Evolutionary conservation across 2,888 invertebrate species (phyloP).

Genomic region (Baccha elongata): DNA sequence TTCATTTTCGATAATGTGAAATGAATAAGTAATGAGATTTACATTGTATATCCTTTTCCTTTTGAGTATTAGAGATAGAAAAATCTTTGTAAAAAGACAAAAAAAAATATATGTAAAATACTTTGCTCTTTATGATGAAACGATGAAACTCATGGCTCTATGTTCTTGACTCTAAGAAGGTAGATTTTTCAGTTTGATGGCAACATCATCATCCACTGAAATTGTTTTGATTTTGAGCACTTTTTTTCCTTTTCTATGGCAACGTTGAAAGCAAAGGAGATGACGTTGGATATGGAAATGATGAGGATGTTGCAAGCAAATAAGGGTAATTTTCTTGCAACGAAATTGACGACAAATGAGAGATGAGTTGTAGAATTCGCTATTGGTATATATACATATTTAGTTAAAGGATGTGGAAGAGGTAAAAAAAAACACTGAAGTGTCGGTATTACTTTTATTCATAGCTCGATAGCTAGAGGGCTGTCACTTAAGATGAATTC

Average conservation of each 20-base stretch:
- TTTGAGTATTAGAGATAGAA: constrained; percentile 65
- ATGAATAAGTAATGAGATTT: constrained; percentile 73
- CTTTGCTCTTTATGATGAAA: constrained; percentile 12
- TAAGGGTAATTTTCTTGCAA: constrained; percentile 70
- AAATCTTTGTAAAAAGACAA: constrained; percentile 12
- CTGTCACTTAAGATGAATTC: constrained; percentile 60
- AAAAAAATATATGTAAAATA: constrained; percentile 9
- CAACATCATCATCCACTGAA: constrained; percentile 59
- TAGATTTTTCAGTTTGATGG: constrained; percentile 63
- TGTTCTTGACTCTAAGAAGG: constrained; percentile 27
- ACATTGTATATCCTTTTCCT: constrained; percentile 71
- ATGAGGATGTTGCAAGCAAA: constrained; percentile 69
- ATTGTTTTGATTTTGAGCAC: constrained; percentile 50
- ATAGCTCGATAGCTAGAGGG: constrained; percentile 4
- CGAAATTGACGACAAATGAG: constrained; percentile 70
- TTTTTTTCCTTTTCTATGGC: constrained; percentile 15
- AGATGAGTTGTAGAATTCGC: constrained; percentile 44
- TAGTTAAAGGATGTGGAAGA: constrained; percentile 17
- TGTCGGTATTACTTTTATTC: background rate
- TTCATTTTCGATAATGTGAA: constrained; percentile 72
- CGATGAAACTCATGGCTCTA: constrained; percentile 23
- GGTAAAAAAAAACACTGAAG: background rate
- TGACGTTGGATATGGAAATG: constrained; percentile 35
- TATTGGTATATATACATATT: no score
- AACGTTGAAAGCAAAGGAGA: constrained; percentile 14